Conservation (phyloP, 2,888 invertebrate species). For the Cephonodes hylas region DNA sequence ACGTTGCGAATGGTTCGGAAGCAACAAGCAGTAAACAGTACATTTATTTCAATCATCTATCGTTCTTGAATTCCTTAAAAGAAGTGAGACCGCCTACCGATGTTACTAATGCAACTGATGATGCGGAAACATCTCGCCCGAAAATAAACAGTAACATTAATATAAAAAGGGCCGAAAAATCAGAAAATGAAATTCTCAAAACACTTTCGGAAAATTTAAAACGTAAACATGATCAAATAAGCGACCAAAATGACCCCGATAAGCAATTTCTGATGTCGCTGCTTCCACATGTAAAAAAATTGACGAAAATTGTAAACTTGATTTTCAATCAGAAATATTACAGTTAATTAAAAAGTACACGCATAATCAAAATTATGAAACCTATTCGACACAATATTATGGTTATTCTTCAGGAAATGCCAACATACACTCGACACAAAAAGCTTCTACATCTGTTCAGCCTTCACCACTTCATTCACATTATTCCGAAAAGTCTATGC, state of each 20-base stretch:
- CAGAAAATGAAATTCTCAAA: constrained; percentile 29
- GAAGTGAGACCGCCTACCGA: background rate
- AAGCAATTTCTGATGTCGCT: background rate
- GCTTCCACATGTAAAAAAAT: background rate
- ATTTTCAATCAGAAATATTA: background rate
- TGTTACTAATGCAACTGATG: constrained; percentile 16
- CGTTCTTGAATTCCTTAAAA: background rate
- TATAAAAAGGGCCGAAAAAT: constrained; percentile 28
- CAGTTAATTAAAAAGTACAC: background rate
- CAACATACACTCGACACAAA: background rate
- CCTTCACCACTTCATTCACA: background rate
- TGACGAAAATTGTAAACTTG: background rate
- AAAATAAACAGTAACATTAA: constrained; percentile 31
- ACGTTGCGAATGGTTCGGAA: background rate
- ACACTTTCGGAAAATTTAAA: background rate
- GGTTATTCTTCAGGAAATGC: background rate
- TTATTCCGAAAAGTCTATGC: background rate
- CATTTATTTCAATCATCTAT: background rate
- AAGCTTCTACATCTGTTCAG: background rate
- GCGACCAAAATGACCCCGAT: background rate
- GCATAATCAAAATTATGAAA: background rate
- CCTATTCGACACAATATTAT: background rate
- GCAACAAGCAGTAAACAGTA: background rate
- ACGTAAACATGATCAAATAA: background rate
- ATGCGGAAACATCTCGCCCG: constrained; percentile 34